phyloP scores from a whole-genome alignment of 2,888 invertebrate species.

The Diabrotica balteata region DNA sequence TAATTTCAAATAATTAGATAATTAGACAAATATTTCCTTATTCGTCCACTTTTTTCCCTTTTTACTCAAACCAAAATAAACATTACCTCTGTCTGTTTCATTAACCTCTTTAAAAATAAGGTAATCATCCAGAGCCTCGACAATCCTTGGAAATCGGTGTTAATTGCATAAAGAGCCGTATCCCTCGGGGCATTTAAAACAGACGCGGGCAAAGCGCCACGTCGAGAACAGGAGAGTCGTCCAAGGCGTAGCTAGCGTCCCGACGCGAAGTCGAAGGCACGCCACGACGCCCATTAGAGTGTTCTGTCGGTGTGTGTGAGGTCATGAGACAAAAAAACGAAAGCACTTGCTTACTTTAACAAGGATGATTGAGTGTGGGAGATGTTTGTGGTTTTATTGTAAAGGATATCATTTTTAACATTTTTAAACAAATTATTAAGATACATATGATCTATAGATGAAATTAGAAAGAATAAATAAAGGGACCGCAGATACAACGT shows the following conservation, averaged over 20 bases:
- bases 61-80: neutral
- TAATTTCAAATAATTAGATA: too few species aligned
- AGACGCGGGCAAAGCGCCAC: slow-evolving; percentile 46
- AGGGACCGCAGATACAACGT: too few species aligned
- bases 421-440: neutral
- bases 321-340: slow-evolving; percentile 6
- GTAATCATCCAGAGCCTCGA: slow-evolving; percentile 24
- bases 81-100: slow-evolving; percentile 1
- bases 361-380: slow-evolving; percentile 2
- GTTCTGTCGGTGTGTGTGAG: slow-evolving; percentile 4
- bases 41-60: neutral
- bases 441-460: too few species aligned
- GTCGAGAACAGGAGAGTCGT: slow-evolving; percentile 39
- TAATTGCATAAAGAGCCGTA: slow-evolving; percentile 36
- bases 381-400: neutral
- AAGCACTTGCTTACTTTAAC: slow-evolving; percentile 1
- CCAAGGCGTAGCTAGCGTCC: slow-evolving; percentile 35
- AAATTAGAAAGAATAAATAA: too few species aligned
- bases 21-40: neutral
- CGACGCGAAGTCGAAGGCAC: slow-evolving; percentile 11
- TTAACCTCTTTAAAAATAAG: slow-evolving; percentile 5
- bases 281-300: slow-evolving; percentile 1
- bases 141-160: slow-evolving; percentile 33
- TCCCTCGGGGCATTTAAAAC: slow-evolving; percentile 42
- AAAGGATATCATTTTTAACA: neutral